Percentiles rank a stretch among this genome's conserved stretches.
Evolutionary conservation across 2,888 invertebrate genomes (phyloP).

Genomic region (Protodeltote pygarga): DNA sequence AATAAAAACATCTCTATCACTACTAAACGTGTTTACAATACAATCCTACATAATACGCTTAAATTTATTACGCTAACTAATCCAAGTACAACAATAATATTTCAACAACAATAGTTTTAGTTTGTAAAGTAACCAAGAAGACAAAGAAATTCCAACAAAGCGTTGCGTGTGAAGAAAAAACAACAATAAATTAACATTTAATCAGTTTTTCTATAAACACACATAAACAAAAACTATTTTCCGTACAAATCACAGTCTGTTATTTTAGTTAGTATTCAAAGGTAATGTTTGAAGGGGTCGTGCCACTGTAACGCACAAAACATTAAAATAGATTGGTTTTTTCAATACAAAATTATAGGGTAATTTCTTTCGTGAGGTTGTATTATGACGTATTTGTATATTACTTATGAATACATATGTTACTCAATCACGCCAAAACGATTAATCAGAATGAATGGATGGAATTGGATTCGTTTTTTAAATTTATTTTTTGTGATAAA

Average conservation of each 20-base stretch:
- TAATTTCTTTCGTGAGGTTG: slow-evolving; percentile 11
- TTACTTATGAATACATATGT: too few species aligned
- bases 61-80: too few species aligned
- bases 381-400: too few species aligned
- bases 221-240: slow-evolving; percentile 41
- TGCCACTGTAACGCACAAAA: slow-evolving; percentile 1
- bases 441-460: too few species aligned
- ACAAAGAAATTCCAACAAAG: slow-evolving; percentile 31
- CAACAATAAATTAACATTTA: slow-evolving; percentile 45
- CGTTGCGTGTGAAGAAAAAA: slow-evolving; percentile 44
- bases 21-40: too few species aligned
- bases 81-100: too few species aligned
- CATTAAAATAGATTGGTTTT: slow-evolving; percentile 24
- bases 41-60: too few species aligned
- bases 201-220: slow-evolving; percentile 33
- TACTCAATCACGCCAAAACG: too few species aligned
- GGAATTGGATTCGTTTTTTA: too few species aligned
- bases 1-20: too few species aligned
- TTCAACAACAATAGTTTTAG: slow-evolving; percentile 19
- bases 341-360: slow-evolving; percentile 8
- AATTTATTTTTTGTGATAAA: too few species aligned
- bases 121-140: slow-evolving; percentile 18
- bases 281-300: slow-evolving; percentile 21
- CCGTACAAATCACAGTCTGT: slow-evolving; percentile 37
- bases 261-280: slow-evolving; percentile 30